phyloP scores from a whole-genome alignment of 2,797 vertebrate genomes.

The Myripristis murdjan region DNA sequence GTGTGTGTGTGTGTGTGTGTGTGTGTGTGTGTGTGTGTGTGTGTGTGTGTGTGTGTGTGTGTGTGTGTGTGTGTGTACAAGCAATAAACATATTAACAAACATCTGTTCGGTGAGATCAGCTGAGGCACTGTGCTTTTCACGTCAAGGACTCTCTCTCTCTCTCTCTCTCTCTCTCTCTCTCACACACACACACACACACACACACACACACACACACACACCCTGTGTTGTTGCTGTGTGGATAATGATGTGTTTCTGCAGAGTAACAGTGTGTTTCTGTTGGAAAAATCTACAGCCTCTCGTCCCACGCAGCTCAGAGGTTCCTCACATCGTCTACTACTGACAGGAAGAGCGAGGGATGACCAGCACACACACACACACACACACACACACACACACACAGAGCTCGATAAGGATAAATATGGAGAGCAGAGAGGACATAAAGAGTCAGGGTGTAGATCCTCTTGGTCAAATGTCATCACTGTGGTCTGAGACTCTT shows the following conservation, averaged over 20 bases:
- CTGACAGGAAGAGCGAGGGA: neutral
- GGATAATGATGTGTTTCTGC: neutral
- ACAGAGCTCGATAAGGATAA: no score
- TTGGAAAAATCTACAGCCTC: no score
- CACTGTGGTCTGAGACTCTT: no score
- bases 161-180: no score
- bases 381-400: no score
- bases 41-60: no score
- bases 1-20: no score
- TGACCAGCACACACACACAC: neutral
- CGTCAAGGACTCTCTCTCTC: neutral
- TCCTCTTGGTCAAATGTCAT: no score
- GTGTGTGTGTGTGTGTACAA: neutral
- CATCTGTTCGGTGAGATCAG: neutral
- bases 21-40: neutral
- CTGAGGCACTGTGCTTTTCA: neutral
- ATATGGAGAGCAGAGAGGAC: no score
- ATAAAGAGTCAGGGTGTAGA: no score
- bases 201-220: no score
- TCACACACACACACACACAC: no score
- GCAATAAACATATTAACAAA: neutral
- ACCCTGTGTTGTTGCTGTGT: neutral
- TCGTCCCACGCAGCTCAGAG: neutral
- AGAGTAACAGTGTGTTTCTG: conserved; percentile 4
- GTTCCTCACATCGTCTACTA: neutral